These are phyloP conservation scores for Megaceryle torquata DNA, from an alignment of 2,113 vertebrate species.

Conservation along the genomic window DNA sequence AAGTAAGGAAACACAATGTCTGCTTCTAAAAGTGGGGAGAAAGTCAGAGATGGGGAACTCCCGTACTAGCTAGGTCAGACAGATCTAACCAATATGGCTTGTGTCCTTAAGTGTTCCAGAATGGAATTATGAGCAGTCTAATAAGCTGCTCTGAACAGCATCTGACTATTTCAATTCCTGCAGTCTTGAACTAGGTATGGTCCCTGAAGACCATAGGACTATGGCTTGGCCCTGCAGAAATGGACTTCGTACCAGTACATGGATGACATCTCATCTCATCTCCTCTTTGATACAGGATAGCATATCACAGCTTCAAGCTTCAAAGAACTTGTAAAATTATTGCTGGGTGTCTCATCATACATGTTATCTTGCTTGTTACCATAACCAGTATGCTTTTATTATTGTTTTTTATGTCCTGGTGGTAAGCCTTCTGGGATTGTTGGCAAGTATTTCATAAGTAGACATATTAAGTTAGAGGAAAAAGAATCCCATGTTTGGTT, in stretches of 20 bases:
- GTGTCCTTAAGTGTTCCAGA: not conserved
- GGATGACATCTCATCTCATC: not conserved
- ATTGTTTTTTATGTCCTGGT: not conserved
- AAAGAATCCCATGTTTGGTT: not conserved
- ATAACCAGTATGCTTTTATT: not conserved
- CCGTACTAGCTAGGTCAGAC: not conserved
- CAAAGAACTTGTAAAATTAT: not conserved
- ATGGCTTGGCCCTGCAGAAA: not conserved
- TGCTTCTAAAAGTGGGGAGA: not conserved
- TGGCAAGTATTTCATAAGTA: not conserved
- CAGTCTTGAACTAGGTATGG: not conserved
- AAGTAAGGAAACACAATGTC: not conserved
- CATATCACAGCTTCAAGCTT: not conserved
- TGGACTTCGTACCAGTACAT: not conserved
- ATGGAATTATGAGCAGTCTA: not conserved
- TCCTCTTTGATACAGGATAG: not conserved
- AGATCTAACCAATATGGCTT: not conserved
- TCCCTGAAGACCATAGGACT: not conserved
- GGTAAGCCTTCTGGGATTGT: not conserved
- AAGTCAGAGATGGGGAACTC: not conserved
- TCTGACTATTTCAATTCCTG: not conserved
- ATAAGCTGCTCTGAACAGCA: not conserved
- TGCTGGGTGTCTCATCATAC: not conserved
- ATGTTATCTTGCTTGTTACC: not conserved
- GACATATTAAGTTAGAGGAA: not conserved